Evolutionary conservation across 2,113 vertebrate species (phyloP).

Genomic region (Clarias gariepinus): DNA sequence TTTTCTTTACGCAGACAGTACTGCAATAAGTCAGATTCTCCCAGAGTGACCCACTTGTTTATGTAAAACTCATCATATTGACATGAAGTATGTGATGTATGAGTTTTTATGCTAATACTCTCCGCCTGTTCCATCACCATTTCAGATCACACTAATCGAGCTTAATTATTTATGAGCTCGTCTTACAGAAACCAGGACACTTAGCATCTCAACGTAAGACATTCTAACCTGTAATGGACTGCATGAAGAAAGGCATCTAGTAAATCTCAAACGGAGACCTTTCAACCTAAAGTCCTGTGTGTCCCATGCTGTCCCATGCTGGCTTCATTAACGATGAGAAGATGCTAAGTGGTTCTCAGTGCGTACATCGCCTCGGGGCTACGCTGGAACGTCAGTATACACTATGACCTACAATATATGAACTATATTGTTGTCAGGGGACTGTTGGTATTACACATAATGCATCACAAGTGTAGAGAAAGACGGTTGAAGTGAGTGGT

Average conservation of each 20-base stretch:
- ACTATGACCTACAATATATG: not conserved
- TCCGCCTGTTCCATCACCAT: constrained; percentile 42
- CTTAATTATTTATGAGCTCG: constrained; percentile 72
- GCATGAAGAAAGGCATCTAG: constrained; percentile 57
- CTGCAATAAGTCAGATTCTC: too few species aligned
- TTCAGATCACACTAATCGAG: constrained; percentile 55
- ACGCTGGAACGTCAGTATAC: not conserved
- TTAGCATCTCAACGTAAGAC: constrained; percentile 60
- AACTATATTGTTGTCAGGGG: not conserved
- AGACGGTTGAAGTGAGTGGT: not conserved
- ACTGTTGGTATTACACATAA: not conserved
- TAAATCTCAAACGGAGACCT: constrained; percentile 54
- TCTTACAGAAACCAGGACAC: constrained; percentile 58
- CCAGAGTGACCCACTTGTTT: too few species aligned
- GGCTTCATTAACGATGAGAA: constrained; percentile 18
- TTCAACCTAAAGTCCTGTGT: constrained; percentile 50
- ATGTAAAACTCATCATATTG: too few species aligned
- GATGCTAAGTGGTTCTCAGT: not conserved
- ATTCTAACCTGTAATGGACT: constrained; percentile 52
- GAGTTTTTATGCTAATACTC: not conserved
- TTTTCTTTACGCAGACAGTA: too few species aligned
- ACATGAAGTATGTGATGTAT: not conserved
- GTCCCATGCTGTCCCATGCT: constrained; percentile 36
- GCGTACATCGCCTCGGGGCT: constrained; percentile 1
- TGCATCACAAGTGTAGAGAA: not conserved